A percentile compares a stretch with the other conserved stretches of the same genome.
Conservation (phyloP, 1,140 invertebrate genomes). For the Drosophila bipectinata region DNA sequence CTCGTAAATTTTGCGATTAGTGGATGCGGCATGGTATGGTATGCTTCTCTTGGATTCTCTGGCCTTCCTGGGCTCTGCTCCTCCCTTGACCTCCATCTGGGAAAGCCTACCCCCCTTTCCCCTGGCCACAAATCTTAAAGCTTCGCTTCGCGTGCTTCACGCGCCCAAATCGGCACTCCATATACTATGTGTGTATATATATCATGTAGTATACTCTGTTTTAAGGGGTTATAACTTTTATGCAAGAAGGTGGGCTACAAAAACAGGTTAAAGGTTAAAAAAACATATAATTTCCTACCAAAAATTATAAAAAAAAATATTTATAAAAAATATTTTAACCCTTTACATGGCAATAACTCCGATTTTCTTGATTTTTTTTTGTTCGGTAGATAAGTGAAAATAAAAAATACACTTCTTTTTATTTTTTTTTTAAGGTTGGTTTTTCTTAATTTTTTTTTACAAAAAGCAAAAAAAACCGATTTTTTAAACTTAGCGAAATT, state of each 20-base stretch:
- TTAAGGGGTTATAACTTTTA: neutral
- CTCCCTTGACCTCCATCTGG: conserved; percentile 14
- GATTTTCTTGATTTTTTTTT: no score
- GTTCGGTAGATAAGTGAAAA: no score
- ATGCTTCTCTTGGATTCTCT: conserved; percentile 34
- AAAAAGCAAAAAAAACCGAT: no score
- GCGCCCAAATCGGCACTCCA: conserved; percentile 62
- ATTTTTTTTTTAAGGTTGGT: no score
- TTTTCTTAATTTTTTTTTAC: no score
- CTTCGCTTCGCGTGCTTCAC: conserved; percentile 65
- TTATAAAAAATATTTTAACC: neutral
- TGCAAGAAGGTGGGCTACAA: no score
- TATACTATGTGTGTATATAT: conserved; percentile 26
- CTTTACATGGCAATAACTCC: no score
- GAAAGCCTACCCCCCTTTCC: conserved; percentile 6
- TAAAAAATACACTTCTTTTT: no score
- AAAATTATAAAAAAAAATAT: neutral
- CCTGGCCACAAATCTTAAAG: neutral
- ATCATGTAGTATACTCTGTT: conserved; percentile 18
- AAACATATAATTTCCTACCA: no score
- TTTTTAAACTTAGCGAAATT: no score
- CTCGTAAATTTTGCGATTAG: conserved; percentile 81
- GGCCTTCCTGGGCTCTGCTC: conserved; percentile 4
- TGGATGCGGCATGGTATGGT: conserved; percentile 20
- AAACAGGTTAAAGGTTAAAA: neutral